phyloP scores from a whole-genome alignment of 2,888 invertebrate genomes.

The Caenorhabditis sp. region DNA sequence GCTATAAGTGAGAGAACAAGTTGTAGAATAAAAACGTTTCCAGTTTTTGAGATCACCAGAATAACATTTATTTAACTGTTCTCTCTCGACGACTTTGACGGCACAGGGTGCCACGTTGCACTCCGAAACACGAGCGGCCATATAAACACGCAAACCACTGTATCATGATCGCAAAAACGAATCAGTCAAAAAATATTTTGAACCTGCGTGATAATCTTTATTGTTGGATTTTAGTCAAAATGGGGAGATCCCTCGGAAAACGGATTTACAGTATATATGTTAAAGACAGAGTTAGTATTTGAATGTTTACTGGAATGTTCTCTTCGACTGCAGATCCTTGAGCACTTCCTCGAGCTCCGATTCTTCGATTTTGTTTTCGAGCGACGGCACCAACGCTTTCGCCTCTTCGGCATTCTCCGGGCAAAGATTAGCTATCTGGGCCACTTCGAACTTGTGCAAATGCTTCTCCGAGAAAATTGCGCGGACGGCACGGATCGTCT shows the following conservation, averaged over 20 bases:
- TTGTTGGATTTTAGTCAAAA: too few relatives aligned
- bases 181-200: too few relatives aligned
- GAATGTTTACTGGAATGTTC: slow-evolving; percentile 89
- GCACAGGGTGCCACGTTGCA: too few relatives aligned
- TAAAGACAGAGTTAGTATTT: background rate
- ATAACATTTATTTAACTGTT: too few relatives aligned
- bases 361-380: slow-evolving; percentile 97
- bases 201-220: too few relatives aligned
- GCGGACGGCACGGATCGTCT: slow-evolving; percentile 95
- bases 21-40: too few relatives aligned
- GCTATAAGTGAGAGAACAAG: too few relatives aligned
- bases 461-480: slow-evolving; percentile 84
- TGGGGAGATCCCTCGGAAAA: slow-evolving; percentile 8
- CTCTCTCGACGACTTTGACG: too few relatives aligned
- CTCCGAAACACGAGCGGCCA: too few relatives aligned
- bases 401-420: slow-evolving; percentile 99
- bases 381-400: slow-evolving; percentile 82
- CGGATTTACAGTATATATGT: background rate
- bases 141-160: too few relatives aligned
- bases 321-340: slow-evolving; percentile 97
- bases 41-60: too few relatives aligned
- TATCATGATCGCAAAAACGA: too few relatives aligned
- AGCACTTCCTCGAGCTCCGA: slow-evolving; percentile 96
- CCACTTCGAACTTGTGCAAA: slow-evolving; percentile 97
- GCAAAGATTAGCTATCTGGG: slow-evolving; percentile 96